These are phyloP conservation scores for Cyanoramphus novaezelandiae DNA, from an alignment of 2,113 vertebrate species.

Conservation along the genomic window DNA sequence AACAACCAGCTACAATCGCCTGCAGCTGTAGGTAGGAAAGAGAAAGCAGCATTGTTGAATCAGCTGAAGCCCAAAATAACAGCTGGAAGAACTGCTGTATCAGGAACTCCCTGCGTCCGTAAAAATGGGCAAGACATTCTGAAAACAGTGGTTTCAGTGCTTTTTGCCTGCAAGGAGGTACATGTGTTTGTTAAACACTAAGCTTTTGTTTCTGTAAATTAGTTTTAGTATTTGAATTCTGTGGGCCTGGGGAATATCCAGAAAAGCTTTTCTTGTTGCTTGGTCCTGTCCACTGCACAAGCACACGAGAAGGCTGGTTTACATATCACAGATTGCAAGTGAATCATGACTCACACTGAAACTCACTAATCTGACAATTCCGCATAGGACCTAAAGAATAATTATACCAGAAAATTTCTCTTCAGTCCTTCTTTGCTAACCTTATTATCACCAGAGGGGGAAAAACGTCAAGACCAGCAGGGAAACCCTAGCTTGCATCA, in stretches of 20 bases:
- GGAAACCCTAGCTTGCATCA: neutral
- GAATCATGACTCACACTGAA: neutral
- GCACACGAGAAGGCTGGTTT: neutral
- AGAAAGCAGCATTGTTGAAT: constrained; percentile 39
- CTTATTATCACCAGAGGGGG: neutral
- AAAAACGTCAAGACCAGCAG: neutral
- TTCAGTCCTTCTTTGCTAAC: neutral
- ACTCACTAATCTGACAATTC: neutral
- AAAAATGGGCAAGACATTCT: neutral
- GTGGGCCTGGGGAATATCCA: neutral
- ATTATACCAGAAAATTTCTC: neutral
- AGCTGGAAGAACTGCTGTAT: constrained; percentile 6
- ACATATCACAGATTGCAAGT: neutral
- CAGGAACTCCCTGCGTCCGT: neutral
- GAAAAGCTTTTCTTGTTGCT: neutral
- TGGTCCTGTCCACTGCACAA: neutral
- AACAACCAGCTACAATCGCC: constrained; percentile 11
- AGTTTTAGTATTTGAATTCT: neutral
- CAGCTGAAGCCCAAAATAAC: constrained; percentile 54
- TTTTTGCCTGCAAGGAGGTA: neutral
- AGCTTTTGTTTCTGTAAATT: neutral
- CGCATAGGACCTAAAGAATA: neutral
- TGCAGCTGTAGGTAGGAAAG: constrained; percentile 36
- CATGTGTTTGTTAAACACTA: neutral
- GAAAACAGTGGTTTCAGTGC: neutral